phyloP scores from a whole-genome alignment of 2,113 vertebrate genomes.

The Neogobius melanostomus region DNA sequence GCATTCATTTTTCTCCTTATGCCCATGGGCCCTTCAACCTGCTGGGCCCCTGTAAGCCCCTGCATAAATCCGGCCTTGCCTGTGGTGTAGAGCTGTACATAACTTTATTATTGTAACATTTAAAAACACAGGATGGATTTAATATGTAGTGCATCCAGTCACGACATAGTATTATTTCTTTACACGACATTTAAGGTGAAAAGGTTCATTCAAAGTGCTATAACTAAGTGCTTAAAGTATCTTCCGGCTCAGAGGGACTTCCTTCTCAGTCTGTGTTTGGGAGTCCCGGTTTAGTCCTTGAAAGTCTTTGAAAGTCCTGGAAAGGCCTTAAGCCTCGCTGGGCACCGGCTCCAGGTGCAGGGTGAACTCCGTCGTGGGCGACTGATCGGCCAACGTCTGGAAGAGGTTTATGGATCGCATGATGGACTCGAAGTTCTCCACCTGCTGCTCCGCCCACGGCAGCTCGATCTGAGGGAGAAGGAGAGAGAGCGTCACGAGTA shows the following conservation, averaged over 20 bases:
- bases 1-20: no score
- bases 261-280: neutral
- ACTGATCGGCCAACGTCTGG: conserved; percentile 70
- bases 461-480: conserved; percentile 59
- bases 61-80: no score
- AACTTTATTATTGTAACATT: neutral
- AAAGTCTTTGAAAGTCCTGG: neutral
- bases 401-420: conserved; percentile 61
- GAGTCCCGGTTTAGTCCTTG: neutral
- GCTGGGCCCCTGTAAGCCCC: no score
- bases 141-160: conserved; percentile 41
- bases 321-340: conserved; percentile 4
- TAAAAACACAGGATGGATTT: neutral
- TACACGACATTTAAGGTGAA: neutral
- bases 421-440: conserved; percentile 49
- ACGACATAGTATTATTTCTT: neutral
- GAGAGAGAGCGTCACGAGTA: neutral
- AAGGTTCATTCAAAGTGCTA: neutral
- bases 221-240: neutral
- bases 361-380: conserved; percentile 71
- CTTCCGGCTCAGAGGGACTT: neutral
- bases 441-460: conserved; percentile 72
- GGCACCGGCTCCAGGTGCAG: conserved; percentile 68
- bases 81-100: neutral
- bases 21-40: no score